Evolutionary conservation across 2,888 invertebrate species (phyloP), one percentile per base, ranked within the genome.

Genomic region (Chloroclysta siterata): DNA sequence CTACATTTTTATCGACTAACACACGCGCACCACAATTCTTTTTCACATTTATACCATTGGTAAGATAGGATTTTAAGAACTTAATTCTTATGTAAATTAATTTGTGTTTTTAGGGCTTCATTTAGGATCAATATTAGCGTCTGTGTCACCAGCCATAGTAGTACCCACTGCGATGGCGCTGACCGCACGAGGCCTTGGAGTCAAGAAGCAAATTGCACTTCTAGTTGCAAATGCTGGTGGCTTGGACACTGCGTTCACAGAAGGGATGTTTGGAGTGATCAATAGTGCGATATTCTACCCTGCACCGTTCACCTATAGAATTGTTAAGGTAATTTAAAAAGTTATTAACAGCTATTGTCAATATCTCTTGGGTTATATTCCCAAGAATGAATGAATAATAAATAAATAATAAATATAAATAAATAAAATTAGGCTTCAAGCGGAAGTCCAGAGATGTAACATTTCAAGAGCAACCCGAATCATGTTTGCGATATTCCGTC

Each of bases 91-190:
- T n/a, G n/a, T n/a, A n/a, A n/a, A n/a, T n/a, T n/a, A n/a, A n/a
- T n/a, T n/a, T 46, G 28, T 66, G 53, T 36, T 67, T 64, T 3
- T 76, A 95, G 94, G 94, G 42, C 93, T 98, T 60, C 94, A 98
- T 70, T 93, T 98, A 39, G 98, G 98, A 8, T 94, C 97, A 56
- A 96, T 98, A 55, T 93, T 98, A 60, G 96, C 98, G 0, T 99
- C 99, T 2, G 99, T 99, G 1, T 98, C 98, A 0, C 99, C 99
- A 4, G 99, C 99, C 1, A 97, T 99, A 4, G 97, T 99, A 5
- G 98, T 99, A 0, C 98, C 99, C 0, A 97, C 97, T 65, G 94
- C 98, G 48, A 94, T 97, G 80, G 93, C 95, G 42, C 91, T 99
- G 28, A 94, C 96, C 29, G 94, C 95, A 47, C 96, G 95, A 83